Evolutionary conservation across 1,140 invertebrate genomes (phyloP).

Genomic region (Hycleus phaleratus): DNA sequence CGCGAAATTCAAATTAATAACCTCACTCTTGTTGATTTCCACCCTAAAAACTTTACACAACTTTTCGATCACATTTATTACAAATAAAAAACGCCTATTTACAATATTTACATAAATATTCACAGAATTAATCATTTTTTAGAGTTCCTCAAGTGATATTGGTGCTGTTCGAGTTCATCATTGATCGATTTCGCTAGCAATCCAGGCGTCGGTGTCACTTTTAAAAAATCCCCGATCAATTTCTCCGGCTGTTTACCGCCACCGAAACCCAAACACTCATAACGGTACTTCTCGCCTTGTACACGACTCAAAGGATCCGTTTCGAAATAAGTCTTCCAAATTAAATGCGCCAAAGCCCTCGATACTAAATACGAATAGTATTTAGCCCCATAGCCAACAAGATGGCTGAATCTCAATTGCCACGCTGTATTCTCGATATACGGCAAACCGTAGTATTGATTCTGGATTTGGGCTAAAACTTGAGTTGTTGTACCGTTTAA

Average conservation of each 20-base stretch:
- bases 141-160: slow-evolving; percentile 3
- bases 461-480: slow-evolving; percentile 72
- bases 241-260: slow-evolving; percentile 72
- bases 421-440: slow-evolving; percentile 88
- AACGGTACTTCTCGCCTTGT: slow-evolving; percentile 69
- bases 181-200: slow-evolving; percentile 50
- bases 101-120: too few relatives aligned
- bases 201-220: slow-evolving; percentile 55
- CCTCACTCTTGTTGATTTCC: too few relatives aligned
- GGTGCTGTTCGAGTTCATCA: slow-evolving; percentile 49
- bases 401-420: slow-evolving; percentile 93
- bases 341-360: slow-evolving; percentile 82
- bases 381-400: slow-evolving; percentile 96
- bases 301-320: slow-evolving; percentile 69
- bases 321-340: slow-evolving; percentile 87
- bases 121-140: too few relatives aligned
- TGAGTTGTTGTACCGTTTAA: slow-evolving; percentile 60
- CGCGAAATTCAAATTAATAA: too few relatives aligned
- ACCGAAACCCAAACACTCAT: slow-evolving; percentile 76
- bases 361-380: slow-evolving; percentile 98
- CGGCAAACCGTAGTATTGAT: slow-evolving; percentile 76
- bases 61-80: too few relatives aligned
- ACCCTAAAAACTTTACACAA: too few relatives aligned
- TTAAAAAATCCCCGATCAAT: slow-evolving; percentile 66
- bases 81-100: too few relatives aligned